Evolutionary conservation across 2,888 invertebrate genomes (phyloP).

Genomic region (Dexiosoma caninum): DNA sequence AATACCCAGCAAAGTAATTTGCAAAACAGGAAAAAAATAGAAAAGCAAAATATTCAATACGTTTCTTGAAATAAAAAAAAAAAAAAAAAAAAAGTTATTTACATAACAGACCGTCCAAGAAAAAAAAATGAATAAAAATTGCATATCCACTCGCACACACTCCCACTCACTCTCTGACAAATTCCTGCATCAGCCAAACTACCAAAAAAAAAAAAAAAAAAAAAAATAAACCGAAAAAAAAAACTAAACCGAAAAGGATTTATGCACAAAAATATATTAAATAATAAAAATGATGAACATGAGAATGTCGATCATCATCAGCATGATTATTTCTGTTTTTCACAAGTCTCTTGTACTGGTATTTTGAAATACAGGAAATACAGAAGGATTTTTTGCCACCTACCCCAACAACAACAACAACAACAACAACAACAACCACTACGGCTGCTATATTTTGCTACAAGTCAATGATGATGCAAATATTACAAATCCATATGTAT

Average conservation of each 20-base stretch:
- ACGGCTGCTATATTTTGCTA: conserved; percentile 3
- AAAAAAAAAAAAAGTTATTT: no score
- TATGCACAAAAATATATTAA: conserved; percentile 17
- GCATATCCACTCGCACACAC: neutral
- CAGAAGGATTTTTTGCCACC: neutral
- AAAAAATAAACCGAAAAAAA: no score
- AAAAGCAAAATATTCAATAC: conserved; percentile 48
- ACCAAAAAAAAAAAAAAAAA: conserved; percentile 12
- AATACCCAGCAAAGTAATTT: conserved; percentile 30
- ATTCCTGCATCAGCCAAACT: neutral
- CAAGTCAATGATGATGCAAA: conserved; percentile 53
- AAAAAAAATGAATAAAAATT: neutral
- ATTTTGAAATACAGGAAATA: no score
- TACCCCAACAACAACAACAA: neutral
- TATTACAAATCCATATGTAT: conserved; percentile 53
- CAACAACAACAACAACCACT: neutral
- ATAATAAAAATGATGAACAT: conserved; percentile 44
- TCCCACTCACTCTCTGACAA: neutral
- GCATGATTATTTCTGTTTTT: neutral
- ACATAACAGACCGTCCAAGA: conserved; percentile 52
- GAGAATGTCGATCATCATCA: conserved; percentile 31
- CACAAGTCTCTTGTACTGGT: no score
- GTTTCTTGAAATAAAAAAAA: conserved; percentile 48
- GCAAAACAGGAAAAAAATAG: neutral
- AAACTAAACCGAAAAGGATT: no score